Evolutionary conservation across 2,888 invertebrate genomes (phyloP).

Genomic region (Rotaria sp.): DNA sequence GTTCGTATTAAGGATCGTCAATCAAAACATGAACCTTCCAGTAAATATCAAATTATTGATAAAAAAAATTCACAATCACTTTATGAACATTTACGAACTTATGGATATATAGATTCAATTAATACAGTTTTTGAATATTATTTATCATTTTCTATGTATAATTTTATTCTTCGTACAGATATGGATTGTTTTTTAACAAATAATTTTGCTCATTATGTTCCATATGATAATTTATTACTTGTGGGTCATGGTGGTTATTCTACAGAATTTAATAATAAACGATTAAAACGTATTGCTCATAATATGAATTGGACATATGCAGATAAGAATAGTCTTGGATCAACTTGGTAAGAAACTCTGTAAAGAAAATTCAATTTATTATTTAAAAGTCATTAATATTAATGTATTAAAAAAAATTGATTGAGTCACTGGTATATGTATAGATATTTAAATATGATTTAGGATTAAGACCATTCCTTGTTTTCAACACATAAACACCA

Average conservation of each 20-base stretch:
- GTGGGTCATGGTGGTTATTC: constrained; percentile 37
- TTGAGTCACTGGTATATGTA: too few relatives aligned
- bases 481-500: too few relatives aligned
- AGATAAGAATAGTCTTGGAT: constrained; percentile 26
- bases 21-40: neutral
- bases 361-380: too few relatives aligned
- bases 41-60: neutral
- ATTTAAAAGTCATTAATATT: too few relatives aligned
- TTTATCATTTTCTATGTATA: constrained; percentile 15
- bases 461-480: neutral
- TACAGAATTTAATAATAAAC: constrained; percentile 28
- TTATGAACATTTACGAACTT: neutral
- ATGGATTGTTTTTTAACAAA: constrained; percentile 40
- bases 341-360: constrained; percentile 33
- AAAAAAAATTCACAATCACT: neutral
- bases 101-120: constrained; percentile 39
- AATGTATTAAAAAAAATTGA: too few relatives aligned
- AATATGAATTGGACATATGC: constrained; percentile 31
- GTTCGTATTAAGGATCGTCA: neutral
- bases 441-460: too few relatives aligned
- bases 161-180: constrained; percentile 35
- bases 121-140: constrained; percentile 34
- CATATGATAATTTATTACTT: constrained; percentile 31
- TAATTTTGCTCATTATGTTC: constrained; percentile 35
- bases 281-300: constrained; percentile 31